Conservation (phyloP, 2,888 invertebrate species). For the Drosophila birchii region DNA sequence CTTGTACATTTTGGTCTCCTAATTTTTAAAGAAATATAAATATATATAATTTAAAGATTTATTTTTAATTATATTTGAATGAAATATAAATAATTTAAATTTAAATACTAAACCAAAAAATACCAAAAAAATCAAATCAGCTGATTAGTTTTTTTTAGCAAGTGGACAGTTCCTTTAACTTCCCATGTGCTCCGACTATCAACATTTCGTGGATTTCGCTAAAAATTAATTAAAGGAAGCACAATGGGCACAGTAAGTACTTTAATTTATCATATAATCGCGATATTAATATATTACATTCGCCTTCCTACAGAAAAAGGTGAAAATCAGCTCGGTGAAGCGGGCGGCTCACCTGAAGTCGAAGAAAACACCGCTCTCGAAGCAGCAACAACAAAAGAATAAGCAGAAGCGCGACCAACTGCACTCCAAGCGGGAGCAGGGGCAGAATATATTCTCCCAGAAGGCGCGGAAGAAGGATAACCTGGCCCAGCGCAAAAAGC, state of each 20-base stretch:
- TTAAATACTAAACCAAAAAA: neutral
- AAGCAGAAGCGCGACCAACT: conserved; percentile 75
- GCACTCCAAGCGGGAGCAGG: conserved; percentile 73
- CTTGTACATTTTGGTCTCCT: conserved; percentile 85
- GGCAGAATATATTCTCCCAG: conserved; percentile 80
- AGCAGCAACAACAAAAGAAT: conserved; percentile 81
- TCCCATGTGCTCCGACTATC: conserved; percentile 63
- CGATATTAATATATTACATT: neutral
- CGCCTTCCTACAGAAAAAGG: conserved; percentile 81
- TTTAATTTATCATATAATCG: fast-evolving
- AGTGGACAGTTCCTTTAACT: conserved; percentile 26
- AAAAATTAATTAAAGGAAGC: conserved; percentile 5
- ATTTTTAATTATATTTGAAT: neutral
- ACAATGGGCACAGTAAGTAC: conserved; percentile 63
- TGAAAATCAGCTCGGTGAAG: conserved; percentile 84
- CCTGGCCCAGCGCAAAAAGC: conserved; percentile 77
- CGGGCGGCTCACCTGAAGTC: conserved; percentile 83
- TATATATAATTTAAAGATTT: too few relatives aligned
- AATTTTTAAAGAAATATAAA: neutral
- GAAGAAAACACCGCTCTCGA: conserved; percentile 81
- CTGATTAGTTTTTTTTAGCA: conserved; percentile 32
- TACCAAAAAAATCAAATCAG: conserved; percentile 4
- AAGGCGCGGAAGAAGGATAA: conserved; percentile 79
- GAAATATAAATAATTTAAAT: too few relatives aligned
- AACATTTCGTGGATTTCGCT: conserved; percentile 11